These are phyloP conservation scores for Sebastes jordani DNA, from an alignment of 2,797 vertebrate species.

Conservation along the genomic window DNA sequence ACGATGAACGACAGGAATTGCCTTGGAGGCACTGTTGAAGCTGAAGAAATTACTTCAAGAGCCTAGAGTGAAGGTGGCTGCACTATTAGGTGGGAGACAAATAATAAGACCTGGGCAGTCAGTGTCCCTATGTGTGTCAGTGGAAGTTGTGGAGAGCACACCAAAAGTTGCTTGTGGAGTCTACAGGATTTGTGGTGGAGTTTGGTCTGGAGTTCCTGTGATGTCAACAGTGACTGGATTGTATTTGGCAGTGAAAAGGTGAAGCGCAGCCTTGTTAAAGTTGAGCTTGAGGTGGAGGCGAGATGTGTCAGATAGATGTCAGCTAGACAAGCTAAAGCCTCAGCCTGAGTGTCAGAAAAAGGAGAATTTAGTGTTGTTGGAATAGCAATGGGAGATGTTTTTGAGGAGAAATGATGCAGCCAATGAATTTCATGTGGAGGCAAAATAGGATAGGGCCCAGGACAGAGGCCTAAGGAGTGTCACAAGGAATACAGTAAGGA, in stretches of 20 bases:
- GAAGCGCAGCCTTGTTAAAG: neutral
- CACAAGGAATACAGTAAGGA: neutral
- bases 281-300: neutral
- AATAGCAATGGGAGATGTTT: neutral
- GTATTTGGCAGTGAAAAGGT: neutral
- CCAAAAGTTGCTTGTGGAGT: neutral
- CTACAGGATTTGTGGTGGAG: neutral
- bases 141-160: neutral
- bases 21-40: conserved; percentile 20
- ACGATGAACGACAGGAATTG: conserved; percentile 38
- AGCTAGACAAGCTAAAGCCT: neutral
- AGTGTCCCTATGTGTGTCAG: conserved; percentile 2
- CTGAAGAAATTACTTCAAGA: conserved; percentile 35
- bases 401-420: neutral
- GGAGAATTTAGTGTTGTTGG: neutral
- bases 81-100: conserved; percentile 34
- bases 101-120: conserved; percentile 22
- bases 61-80: conserved; percentile 4
- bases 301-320: neutral
- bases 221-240: neutral
- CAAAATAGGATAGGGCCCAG: neutral
- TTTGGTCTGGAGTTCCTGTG: neutral
- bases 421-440: neutral
- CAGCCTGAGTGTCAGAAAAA: neutral
- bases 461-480: neutral